Percentiles rank a stretch among this genome's conserved stretches.
Evolutionary conservation across 2,888 invertebrate species (phyloP).

Genomic region (Chalcis sispes): DNA sequence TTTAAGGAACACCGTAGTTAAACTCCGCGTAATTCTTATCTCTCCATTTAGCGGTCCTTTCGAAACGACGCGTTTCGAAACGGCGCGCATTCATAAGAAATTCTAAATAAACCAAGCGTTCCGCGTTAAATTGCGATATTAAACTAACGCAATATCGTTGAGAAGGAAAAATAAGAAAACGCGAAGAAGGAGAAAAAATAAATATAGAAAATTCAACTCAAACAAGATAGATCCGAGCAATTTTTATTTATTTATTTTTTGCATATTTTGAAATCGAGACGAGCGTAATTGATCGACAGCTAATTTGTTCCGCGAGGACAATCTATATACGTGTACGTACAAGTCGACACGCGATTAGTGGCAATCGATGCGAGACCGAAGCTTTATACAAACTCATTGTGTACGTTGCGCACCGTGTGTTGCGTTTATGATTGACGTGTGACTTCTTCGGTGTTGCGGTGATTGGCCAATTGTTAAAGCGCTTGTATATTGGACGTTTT

Average conservation of each 20-base stretch:
- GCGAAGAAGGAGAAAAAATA: too few relatives aligned
- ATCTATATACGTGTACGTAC: too few relatives aligned
- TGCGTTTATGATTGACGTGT: slow-evolving; percentile 5
- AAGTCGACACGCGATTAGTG: not conserved
- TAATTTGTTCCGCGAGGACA: not conserved
- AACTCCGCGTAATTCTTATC: not conserved
- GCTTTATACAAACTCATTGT: not conserved
- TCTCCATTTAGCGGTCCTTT: not conserved
- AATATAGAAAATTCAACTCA: too few relatives aligned
- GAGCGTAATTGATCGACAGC: not conserved
- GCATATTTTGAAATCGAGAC: not conserved
- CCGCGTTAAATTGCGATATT: slow-evolving; percentile 4
- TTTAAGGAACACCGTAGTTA: not conserved
- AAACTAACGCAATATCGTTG: not conserved
- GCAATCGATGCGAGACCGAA: slow-evolving; percentile 7
- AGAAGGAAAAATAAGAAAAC: too few relatives aligned
- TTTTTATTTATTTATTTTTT: not conserved
- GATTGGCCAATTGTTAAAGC: not conserved
- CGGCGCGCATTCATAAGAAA: not conserved
- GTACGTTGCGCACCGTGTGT: too few relatives aligned
- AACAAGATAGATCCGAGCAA: not conserved
- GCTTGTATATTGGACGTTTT: not conserved
- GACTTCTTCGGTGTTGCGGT: slow-evolving; percentile 4
- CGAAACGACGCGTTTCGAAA: not conserved
- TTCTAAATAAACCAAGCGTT: slow-evolving; percentile 5